Evolutionary conservation across 2,113 vertebrate species (phyloP).

Genomic region (Dromas ardeola): DNA sequence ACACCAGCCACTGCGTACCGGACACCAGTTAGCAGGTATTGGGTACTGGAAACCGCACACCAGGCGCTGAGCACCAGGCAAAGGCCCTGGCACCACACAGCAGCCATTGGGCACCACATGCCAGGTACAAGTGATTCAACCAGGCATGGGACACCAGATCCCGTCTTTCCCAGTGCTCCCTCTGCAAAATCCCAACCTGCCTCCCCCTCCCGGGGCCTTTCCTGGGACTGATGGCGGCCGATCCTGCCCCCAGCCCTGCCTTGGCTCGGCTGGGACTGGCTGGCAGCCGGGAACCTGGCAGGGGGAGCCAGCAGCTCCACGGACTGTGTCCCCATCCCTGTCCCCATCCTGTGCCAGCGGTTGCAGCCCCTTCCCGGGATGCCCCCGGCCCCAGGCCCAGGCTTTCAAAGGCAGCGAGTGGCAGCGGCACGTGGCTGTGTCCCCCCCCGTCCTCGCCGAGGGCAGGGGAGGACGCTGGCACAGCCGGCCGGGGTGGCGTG

Average conservation of each 20-base stretch:
- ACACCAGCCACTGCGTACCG: no score
- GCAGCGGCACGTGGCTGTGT: not conserved
- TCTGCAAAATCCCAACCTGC: not conserved
- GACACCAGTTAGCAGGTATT: not conserved
- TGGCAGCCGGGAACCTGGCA: not conserved
- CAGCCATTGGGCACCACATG: rapidly evolving
- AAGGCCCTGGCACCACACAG: rapidly evolving
- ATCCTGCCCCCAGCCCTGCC: not conserved
- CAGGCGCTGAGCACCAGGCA: not conserved
- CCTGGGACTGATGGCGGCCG: rapidly evolving
- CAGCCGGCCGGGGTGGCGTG: rapidly evolving
- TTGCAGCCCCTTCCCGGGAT: not conserved
- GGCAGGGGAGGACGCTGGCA: not conserved
- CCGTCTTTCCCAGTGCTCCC: not conserved
- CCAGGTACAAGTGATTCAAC: no score
- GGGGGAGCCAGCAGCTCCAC: rapidly evolving
- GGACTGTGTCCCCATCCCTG: not conserved
- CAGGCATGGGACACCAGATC: rapidly evolving
- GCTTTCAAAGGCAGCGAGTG: not conserved
- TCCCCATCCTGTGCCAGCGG: not conserved
- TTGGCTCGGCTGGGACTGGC: rapidly evolving
- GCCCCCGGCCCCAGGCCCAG: rapidly evolving
- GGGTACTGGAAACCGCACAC: not conserved
- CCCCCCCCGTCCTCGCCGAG: not conserved
- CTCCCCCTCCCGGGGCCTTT: rapidly evolving